Conservation (phyloP, 2,888 invertebrate species). For the Agrochola circellaris region DNA sequence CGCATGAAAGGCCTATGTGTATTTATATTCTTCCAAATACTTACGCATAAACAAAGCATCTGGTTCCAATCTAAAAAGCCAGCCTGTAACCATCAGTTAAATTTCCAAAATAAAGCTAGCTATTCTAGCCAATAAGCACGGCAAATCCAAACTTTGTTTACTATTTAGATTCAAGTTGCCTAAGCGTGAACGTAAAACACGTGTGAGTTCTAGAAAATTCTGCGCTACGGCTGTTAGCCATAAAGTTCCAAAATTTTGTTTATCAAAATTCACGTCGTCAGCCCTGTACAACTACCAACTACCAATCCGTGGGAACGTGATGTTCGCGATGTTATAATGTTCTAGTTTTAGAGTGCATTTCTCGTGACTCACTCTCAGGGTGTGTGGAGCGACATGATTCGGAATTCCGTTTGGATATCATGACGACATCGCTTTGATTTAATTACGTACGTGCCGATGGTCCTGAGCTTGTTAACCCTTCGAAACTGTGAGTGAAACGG, state of each 20-base stretch:
- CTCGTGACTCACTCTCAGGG: conserved; percentile 69
- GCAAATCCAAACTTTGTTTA: conserved; percentile 41
- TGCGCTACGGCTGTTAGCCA: conserved; percentile 18
- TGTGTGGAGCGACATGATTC: conserved; percentile 60
- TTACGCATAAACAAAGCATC: conserved; percentile 39
- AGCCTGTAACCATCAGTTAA: conserved; percentile 19
- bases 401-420: conserved; percentile 62
- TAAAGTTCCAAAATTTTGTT: conserved; percentile 43
- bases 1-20: conserved; percentile 41
- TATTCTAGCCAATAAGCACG: conserved; percentile 6
- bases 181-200: conserved; percentile 15
- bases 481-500: conserved; percentile 28
- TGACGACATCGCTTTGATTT: conserved; percentile 65
- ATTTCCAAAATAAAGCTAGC: conserved; percentile 40
- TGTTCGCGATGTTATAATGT: conserved; percentile 67
- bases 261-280: conserved; percentile 59
- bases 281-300: conserved; percentile 53
- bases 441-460: conserved; percentile 61
- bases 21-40: conserved; percentile 25
- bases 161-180: conserved; percentile 24
- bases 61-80: conserved; percentile 39
- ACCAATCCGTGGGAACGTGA: conserved; percentile 69
- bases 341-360: conserved; percentile 75
- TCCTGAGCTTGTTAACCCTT: conserved; percentile 48
- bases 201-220: conserved; percentile 50